Evolutionary conservation across 2,888 invertebrate genomes (phyloP), one percentile per base, ranked within the genome.

Genomic region (Nemapogon koenigi): DNA sequence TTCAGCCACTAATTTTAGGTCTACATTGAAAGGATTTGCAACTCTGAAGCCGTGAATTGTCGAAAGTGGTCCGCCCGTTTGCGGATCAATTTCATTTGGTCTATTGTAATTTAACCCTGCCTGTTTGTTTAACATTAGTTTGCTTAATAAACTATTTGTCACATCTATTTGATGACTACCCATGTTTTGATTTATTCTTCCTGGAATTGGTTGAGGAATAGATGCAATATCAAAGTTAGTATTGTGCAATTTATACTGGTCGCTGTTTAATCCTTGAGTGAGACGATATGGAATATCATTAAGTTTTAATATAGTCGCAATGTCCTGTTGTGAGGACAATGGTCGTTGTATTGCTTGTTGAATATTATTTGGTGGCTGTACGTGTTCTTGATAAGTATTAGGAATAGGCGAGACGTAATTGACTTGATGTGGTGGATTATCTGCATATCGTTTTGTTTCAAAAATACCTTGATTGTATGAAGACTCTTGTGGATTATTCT

Each of bases 1-100:
- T 38, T 80, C 79, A 17, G 75, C 67, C 2, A 79, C 71, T 28
- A 79, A 48, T 53, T 73, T 76, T 2, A 81, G 49, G 49, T 81
- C 80, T 7, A 81, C 59, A 47, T 81, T 81, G 41, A 68, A 81
- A 10, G 81, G 81, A 46, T 81, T 81, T 2, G 69, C 69, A n/a
- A 81, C 70, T 59, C 71, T 70, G 41, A 75, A 68, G 3, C 79
- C 81, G 49, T 81, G 76, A 15, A 81, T 71, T 1, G 66, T 76
- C 2, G 79, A 65, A 31, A 79, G 17, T 33, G 59, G 44, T 27
- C 53, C 53, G n/a, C 47, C 48, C 11, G 49, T 43, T 50, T 68
- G 65, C 16, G 57, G 38, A 36, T 75, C 68, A 11, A 64, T 49
- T 38, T 75, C 72, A 8, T 25, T 17, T 2, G 68, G 75, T 43